A percentile compares a stretch with the other conserved stretches of the same genome.
These are phyloP conservation scores for Polyommatus iphigenia DNA, from an alignment of 2,888 invertebrate species.

Conservation along the genomic window DNA sequence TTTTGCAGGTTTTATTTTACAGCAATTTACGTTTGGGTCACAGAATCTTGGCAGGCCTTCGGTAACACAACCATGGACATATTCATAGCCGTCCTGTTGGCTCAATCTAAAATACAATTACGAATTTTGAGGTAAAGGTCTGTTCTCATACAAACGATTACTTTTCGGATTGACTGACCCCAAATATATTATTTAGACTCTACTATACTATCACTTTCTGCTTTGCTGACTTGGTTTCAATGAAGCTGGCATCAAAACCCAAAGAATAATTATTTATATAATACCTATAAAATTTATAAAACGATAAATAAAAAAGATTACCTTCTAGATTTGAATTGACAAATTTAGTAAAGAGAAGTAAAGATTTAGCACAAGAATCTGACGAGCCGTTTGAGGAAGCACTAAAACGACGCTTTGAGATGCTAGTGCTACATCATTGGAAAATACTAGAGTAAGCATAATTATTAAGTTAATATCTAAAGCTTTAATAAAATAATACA, in stretches of 20 bases:
- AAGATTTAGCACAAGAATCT: slow-evolving; percentile 35
- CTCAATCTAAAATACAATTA: slow-evolving; percentile 58
- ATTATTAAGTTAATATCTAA: too few relatives aligned
- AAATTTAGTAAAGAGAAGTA: slow-evolving; percentile 39
- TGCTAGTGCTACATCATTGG: slow-evolving; percentile 39
- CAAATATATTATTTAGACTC: too few relatives aligned
- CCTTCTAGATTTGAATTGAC: slow-evolving; percentile 40
- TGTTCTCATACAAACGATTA: background rate
- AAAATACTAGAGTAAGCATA: slow-evolving; percentile 41
- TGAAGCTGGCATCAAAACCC: too few relatives aligned
- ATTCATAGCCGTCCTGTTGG: slow-evolving; percentile 53
- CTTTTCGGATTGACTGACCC: too few relatives aligned
- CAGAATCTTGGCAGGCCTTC: slow-evolving; percentile 55
- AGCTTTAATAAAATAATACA: too few relatives aligned
- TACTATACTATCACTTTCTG: too few relatives aligned
- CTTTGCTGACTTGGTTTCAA: too few relatives aligned
- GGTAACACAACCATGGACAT: slow-evolving; percentile 57
- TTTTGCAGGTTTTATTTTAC: slow-evolving; percentile 52
- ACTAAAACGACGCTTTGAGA: slow-evolving; percentile 39
- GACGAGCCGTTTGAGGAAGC: slow-evolving; percentile 33
- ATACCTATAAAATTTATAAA: background rate
- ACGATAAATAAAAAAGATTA: slow-evolving; percentile 24
- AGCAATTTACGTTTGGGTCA: slow-evolving; percentile 53
- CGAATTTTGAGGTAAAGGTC: slow-evolving; percentile 54
- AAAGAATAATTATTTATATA: too few relatives aligned